phyloP scores from a whole-genome alignment of 2,797 vertebrate species.

The Mormyrus hasselquistii region DNA sequence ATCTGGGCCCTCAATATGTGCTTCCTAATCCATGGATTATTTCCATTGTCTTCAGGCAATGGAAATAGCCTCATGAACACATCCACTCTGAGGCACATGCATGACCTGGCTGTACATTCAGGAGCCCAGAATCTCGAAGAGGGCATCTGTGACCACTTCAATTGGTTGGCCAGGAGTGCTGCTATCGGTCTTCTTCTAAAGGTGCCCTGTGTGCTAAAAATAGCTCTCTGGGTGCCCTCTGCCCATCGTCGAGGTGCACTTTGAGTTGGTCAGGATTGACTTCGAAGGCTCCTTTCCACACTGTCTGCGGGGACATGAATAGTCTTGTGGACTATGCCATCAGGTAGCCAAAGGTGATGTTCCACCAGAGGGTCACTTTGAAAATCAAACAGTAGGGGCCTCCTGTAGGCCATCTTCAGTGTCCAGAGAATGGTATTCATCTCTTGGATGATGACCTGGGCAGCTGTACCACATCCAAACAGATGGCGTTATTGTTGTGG shows the following conservation, averaged over 20 bases:
- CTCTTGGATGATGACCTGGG: neutral
- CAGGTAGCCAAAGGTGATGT: neutral
- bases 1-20: neutral
- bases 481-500: neutral
- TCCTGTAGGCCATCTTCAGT: neutral
- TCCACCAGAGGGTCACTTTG: neutral
- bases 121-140: neutral
- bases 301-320: neutral
- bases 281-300: neutral
- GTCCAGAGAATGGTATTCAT: neutral
- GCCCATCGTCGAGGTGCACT: neutral
- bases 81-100: neutral
- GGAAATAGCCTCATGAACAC: no score
- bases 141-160: neutral
- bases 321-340: neutral
- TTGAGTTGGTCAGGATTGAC: neutral
- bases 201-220: neutral
- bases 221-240: neutral
- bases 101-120: neutral
- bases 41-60: neutral
- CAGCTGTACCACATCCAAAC: neutral
- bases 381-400: neutral
- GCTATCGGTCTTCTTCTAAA: neutral
- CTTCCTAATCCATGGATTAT: neutral
- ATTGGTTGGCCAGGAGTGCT: neutral